phyloP scores from a whole-genome alignment of 2,797 vertebrate genomes.

The Neosalanx taihuensis region DNA sequence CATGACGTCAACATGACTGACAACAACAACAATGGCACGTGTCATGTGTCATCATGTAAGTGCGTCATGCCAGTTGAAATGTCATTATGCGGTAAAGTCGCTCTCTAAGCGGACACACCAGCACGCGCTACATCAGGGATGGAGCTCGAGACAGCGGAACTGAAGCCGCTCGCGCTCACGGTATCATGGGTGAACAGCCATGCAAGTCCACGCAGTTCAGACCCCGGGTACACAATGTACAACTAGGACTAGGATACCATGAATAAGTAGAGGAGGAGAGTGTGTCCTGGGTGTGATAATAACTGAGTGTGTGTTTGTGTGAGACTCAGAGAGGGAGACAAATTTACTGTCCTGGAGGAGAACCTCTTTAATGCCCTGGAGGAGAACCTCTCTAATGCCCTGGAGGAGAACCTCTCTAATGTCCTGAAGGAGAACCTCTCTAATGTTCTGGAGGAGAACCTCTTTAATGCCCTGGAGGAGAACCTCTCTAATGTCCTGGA shows the following conservation, averaged over 20 bases:
- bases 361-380: background rate
- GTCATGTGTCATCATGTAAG: conserved; percentile 55
- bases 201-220: conserved; percentile 64
- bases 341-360: background rate
- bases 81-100: conserved; percentile 1
- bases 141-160: conserved; percentile 50
- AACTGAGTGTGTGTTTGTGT: conserved; percentile 10
- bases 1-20: conserved; percentile 35
- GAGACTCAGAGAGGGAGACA: conserved; percentile 4
- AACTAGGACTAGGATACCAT: conserved; percentile 63
- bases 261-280: conserved; percentile 42
- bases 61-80: conserved; percentile 38
- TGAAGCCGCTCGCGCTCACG: conserved; percentile 42
- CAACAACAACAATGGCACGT: conserved; percentile 69
- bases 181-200: conserved; percentile 53
- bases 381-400: too few relatives aligned
- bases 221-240: conserved; percentile 76
- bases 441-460: too few relatives aligned
- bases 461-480: too few relatives aligned
- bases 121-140: conserved; percentile 30
- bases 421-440: too few relatives aligned
- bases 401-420: too few relatives aligned
- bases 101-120: conserved; percentile 34
- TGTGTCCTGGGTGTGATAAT: conserved; percentile 23
- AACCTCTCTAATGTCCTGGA: background rate